phyloP scores from a whole-genome alignment of 2,797 vertebrate genomes.

The Thalassophryne amazonica region DNA sequence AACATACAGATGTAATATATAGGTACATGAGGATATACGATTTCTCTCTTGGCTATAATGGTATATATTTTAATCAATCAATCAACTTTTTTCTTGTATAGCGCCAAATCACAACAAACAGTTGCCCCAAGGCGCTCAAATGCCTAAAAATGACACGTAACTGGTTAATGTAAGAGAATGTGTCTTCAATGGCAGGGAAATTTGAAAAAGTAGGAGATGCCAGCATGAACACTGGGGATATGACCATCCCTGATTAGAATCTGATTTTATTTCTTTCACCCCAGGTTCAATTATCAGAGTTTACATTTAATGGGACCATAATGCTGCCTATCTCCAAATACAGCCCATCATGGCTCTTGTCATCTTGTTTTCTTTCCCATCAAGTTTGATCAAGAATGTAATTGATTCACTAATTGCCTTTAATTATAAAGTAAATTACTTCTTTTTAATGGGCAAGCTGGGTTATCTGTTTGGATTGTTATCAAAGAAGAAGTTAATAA shows the following conservation, averaged over 20 bases:
- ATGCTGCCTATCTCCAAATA: constrained; percentile 59
- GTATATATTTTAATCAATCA: too few species aligned
- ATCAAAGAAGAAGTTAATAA: constrained; percentile 67
- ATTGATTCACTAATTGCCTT: constrained; percentile 77
- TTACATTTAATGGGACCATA: constrained; percentile 63
- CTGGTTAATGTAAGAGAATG: constrained; percentile 45
- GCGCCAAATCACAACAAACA: constrained; percentile 49
- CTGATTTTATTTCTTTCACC: constrained; percentile 69
- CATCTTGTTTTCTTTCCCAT: constrained; percentile 66
- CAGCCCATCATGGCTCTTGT: constrained; percentile 24
- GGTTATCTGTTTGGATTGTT: constrained; percentile 55
- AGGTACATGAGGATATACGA: too few species aligned
- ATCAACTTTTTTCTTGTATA: too few species aligned
- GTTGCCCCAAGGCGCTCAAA: constrained; percentile 18
- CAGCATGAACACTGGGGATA: constrained; percentile 50
- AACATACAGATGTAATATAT: too few species aligned
- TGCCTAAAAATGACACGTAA: constrained; percentile 34
- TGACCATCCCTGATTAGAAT: constrained; percentile 75
- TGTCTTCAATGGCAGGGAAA: constrained; percentile 10
- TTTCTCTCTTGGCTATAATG: too few species aligned
- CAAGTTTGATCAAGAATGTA: constrained; percentile 69
- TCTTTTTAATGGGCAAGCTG: constrained; percentile 39
- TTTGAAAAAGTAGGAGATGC: constrained; percentile 47
- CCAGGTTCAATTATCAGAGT: constrained; percentile 69
- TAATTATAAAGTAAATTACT: constrained; percentile 73